phyloP scores from a whole-genome alignment of 2,888 invertebrate genomes.

The Ceriagrion tenellum region DNA sequence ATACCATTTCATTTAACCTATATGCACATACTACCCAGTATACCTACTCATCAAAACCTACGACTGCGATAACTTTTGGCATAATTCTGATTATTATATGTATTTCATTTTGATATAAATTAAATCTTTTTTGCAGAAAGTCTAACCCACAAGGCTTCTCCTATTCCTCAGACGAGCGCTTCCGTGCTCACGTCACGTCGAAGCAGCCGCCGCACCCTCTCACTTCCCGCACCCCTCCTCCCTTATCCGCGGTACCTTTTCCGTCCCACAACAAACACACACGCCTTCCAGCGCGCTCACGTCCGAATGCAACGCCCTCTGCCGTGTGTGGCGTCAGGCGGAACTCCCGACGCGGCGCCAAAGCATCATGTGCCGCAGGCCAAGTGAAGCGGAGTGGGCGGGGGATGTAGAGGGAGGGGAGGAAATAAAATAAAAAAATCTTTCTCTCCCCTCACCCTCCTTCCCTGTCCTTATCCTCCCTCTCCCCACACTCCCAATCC shows the following conservation, averaged over 20 bases:
- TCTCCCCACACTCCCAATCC: neutral
- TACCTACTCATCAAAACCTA: too few relatives aligned
- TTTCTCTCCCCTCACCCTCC: neutral
- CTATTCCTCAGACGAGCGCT: neutral
- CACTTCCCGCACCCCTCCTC: neutral
- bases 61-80: too few relatives aligned
- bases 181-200: neutral
- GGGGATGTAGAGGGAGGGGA: neutral
- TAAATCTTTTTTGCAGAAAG: too few relatives aligned
- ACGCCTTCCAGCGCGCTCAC: neutral
- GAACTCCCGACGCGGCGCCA: conserved; percentile 14
- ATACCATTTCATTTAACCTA: too few relatives aligned
- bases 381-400: neutral
- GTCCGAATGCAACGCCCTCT: conserved; percentile 12
- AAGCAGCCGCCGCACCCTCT: neutral
- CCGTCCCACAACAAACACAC: neutral
- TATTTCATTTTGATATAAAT: too few relatives aligned
- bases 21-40: too few relatives aligned
- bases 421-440: neutral
- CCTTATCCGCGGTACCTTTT: neutral
- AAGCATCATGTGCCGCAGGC: neutral
- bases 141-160: too few relatives aligned
- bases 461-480: neutral
- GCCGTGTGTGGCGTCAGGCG: neutral
- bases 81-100: too few relatives aligned